Evolutionary conservation across 2,797 vertebrate species (phyloP).

Genomic region (Leuciscus waleckii): DNA sequence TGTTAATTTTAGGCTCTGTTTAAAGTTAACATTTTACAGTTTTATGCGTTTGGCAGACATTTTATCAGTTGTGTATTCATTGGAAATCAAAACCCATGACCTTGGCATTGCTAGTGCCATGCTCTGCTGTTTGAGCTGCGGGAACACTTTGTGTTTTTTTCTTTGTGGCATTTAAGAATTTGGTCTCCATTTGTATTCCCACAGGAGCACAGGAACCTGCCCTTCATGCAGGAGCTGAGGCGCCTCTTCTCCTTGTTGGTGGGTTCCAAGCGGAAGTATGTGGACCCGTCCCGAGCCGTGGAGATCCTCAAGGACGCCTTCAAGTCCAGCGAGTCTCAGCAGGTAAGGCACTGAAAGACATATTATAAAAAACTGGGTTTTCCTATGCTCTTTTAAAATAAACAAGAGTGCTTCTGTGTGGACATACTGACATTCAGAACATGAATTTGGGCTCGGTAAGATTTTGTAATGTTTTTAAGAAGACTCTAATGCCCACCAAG

Average conservation of each 20-base stretch:
- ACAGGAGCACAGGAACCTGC: slow-evolving; percentile 96
- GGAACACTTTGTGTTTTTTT: not conserved
- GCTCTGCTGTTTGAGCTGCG: not conserved
- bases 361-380: not conserved
- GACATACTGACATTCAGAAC: not conserved
- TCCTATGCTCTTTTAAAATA: not conserved
- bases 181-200: not conserved
- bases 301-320: slow-evolving; percentile 99
- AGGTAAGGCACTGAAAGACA: slow-evolving; percentile 78
- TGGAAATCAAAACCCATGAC: not conserved
- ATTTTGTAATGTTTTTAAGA: not conserved
- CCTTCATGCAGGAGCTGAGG: slow-evolving; percentile 96
- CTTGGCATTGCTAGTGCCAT: not conserved
- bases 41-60: not conserved
- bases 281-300: slow-evolving; percentile 95
- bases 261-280: slow-evolving; percentile 96
- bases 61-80: not conserved
- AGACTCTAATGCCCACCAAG: not conserved
- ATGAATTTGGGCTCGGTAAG: not conserved
- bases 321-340: slow-evolving; percentile 96
- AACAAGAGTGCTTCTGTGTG: not conserved
- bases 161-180: not conserved
- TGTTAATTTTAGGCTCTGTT: too few species aligned
- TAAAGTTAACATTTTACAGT: not conserved
- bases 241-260: slow-evolving; percentile 96